Evolutionary conservation across 2,888 invertebrate species (phyloP).

Genomic region (Leucophenga maculata): DNA sequence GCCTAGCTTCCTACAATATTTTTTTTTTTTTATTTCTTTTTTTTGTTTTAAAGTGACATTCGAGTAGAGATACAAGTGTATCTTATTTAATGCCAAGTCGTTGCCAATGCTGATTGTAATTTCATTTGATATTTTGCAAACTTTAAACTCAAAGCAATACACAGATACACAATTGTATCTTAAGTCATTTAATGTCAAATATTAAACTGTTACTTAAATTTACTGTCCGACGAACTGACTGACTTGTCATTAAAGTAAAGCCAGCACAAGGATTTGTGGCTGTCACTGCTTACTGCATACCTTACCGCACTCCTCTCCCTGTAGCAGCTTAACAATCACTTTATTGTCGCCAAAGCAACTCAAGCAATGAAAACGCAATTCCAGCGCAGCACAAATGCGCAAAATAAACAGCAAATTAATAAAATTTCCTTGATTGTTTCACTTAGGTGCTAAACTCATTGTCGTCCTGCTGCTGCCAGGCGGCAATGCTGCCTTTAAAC

Average conservation of each 20-base stretch:
- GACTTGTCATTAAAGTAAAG: constrained; percentile 39
- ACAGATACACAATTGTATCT: no score
- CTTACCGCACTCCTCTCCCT: constrained; percentile 5
- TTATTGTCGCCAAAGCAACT: no score
- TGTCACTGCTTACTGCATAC: constrained; percentile 51
- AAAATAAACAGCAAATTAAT: constrained; percentile 18
- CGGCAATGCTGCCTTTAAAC: not conserved
- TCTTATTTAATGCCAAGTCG: constrained; percentile 51
- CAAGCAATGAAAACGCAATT: not conserved
- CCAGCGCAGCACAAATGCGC: not conserved
- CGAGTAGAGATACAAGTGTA: constrained; percentile 29
- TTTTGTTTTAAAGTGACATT: not conserved
- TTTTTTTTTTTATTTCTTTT: not conserved
- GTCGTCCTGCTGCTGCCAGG: no score
- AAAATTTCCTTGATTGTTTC: constrained; percentile 9
- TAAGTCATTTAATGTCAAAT: no score
- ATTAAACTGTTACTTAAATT: constrained; percentile 49
- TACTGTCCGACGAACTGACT: no score
- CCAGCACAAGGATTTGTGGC: constrained; percentile 46
- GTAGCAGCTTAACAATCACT: no score
- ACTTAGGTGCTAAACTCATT: not conserved
- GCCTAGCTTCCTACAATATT: not conserved
- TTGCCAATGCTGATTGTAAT: constrained; percentile 54
- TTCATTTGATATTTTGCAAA: constrained; percentile 43
- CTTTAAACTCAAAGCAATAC: not conserved